These are phyloP conservation scores for Holothuria leucospilota DNA, from an alignment of 53 echinoderm and acorn worm genomes.

Conservation along the genomic window DNA sequence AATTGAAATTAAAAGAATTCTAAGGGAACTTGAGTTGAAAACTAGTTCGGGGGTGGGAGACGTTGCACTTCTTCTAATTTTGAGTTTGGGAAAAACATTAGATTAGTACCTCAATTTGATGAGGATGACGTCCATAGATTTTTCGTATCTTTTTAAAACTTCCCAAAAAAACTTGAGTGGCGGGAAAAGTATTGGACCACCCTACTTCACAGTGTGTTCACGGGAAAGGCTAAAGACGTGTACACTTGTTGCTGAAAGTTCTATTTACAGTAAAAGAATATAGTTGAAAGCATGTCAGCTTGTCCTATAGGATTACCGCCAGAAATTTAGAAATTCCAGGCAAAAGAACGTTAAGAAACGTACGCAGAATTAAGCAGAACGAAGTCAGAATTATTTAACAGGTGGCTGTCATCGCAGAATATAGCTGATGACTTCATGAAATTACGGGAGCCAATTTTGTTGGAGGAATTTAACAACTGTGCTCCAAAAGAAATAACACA, in stretches of 20 bases:
- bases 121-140: constrained; percentile 56
- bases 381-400: constrained; percentile 62
- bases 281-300: constrained; percentile 61
- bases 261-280: constrained; percentile 58
- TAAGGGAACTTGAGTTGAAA: no score
- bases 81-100: constrained; percentile 57
- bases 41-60: no score
- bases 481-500: constrained; percentile 52
- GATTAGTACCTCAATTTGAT: constrained; percentile 54
- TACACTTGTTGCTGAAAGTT: constrained; percentile 49
- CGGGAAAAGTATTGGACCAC: constrained; percentile 61
- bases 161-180: constrained; percentile 63
- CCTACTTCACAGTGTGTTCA: constrained; percentile 59
- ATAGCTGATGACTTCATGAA: constrained; percentile 46
- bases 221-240: constrained; percentile 65
- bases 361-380: constrained; percentile 66
- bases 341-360: constrained; percentile 50
- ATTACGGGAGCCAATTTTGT: constrained; percentile 52
- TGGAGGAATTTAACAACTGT: constrained; percentile 62
- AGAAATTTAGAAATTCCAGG: no score
- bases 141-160: constrained; percentile 65
- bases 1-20: no score
- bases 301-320: constrained; percentile 66
- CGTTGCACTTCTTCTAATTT: background rate
- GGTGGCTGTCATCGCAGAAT: no score